Base-by-base conservation (phyloP, 2,113 vertebrate genomes). In the Meleagris gallopavo region DNA sequence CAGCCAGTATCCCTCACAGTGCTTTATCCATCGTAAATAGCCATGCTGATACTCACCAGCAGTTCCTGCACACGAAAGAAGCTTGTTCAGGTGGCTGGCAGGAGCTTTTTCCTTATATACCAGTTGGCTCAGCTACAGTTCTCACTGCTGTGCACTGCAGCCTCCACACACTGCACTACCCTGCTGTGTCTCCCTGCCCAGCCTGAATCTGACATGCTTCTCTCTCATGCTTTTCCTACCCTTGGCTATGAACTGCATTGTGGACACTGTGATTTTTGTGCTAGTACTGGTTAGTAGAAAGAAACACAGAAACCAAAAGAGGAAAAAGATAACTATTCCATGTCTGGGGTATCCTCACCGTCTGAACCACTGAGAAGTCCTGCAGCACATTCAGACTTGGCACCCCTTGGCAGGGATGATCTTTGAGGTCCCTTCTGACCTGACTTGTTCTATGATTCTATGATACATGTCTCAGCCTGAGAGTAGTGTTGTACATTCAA, bases 161-260 rank as follows among this genome's bases (percentile, higher is more conserved):
- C 70, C 73, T 88, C 45, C 61, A 29, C 30, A 30, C 25, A 2
- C 36, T 76, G 0, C 4, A 24, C 91, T 40, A 36, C 41, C 55
- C 66, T 30, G 40, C 38, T 52, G 36, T 16, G 67, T 65, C 62
- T 74, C 50, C 55, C 64, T 87, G 36, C 34, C 41, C 9, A 1
- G 15, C 14, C 5, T 11, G 45, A 40, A 50, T 77, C 89, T 57
- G 60, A 43, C 83, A 64, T 58, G 40, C 12, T 70, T 45, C 27
- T 55, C 78, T 76, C 52, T 79, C 52, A 54, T 82, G 83, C 60
- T 84, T 84, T 84, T 71, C 41, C 58, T 89, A 66, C 88, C 88
- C 57, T 66, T 46, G 64, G 79, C 89, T 57, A 40, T 20, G 72
- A 81, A 73, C 86, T 83, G 36, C 55, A 60, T 92, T 69, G 45